phyloP scores from a whole-genome alignment of 2,113 vertebrate species.

The Mustela lutreola region DNA sequence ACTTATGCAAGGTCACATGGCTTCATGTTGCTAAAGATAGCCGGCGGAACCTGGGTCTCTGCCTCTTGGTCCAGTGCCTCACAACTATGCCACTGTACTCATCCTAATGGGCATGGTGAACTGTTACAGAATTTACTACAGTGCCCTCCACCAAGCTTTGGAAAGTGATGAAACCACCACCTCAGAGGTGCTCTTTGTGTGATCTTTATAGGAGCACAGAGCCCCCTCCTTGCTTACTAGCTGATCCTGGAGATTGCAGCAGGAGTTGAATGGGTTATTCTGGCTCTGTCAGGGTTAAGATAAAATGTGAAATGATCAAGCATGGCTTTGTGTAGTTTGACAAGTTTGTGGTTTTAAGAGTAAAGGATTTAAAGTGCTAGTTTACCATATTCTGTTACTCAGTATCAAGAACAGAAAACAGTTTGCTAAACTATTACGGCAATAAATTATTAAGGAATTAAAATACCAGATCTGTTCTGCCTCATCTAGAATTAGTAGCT shows the following conservation, averaged over 20 bases:
- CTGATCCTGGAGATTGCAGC: not conserved
- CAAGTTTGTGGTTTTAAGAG: not conserved
- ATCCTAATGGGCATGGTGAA: not conserved
- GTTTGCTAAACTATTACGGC: not conserved
- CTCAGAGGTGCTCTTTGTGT: slow-evolving; percentile 24
- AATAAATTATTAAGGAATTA: not conserved
- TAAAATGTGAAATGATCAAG: not conserved
- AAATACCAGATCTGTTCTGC: slow-evolving; percentile 6
- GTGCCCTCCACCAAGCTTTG: not conserved
- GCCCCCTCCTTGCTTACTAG: not conserved
- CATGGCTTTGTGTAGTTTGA: slow-evolving; percentile 41
- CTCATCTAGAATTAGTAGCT: not conserved
- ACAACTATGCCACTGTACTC: not conserved
- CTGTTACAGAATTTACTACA: not conserved
- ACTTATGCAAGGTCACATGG: not conserved
- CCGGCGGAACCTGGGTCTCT: not conserved
- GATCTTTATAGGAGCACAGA: not conserved
- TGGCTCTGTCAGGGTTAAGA: not conserved
- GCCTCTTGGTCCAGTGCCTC: not conserved
- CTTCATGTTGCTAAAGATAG: not conserved
- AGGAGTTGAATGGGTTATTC: not conserved
- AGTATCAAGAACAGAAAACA: not conserved
- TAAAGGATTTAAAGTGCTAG: not conserved
- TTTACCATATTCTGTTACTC: not conserved
- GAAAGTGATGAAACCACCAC: not conserved